Evolutionary conservation across 2,888 invertebrate species (phyloP).

Genomic region (Cephus runcator): DNA sequence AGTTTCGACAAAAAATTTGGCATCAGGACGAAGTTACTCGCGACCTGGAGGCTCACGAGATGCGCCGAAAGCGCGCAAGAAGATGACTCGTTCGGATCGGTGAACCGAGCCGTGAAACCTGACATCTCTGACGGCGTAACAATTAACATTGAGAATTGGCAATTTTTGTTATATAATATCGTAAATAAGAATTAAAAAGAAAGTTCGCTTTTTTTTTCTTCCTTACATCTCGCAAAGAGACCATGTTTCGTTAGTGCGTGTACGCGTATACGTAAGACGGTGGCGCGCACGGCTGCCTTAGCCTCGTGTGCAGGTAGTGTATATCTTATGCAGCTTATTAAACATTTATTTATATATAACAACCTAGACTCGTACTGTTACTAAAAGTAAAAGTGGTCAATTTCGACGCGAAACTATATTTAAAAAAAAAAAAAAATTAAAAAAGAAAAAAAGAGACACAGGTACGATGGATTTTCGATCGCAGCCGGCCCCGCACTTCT

Average conservation of each 20-base stretch:
- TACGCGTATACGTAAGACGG: constrained; percentile 11
- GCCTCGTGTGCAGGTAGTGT: constrained; percentile 39
- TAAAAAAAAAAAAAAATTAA: neutral
- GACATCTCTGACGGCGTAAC: neutral
- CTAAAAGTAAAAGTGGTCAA: constrained; percentile 43
- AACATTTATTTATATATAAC: constrained; percentile 41
- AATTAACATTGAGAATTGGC: neutral
- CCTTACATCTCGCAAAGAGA: neutral
- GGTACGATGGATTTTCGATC: constrained; percentile 48
- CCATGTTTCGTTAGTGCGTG: neutral
- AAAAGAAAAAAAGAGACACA: constrained; percentile 26
- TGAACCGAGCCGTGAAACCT: too few relatives aligned
- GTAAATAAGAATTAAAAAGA: constrained; percentile 25
- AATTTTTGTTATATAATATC: neutral
- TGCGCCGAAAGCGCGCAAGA: neutral
- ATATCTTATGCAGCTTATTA: constrained; percentile 42
- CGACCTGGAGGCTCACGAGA: constrained; percentile 27
- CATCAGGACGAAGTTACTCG: neutral
- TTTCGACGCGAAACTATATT: constrained; percentile 44
- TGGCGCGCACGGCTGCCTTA: constrained; percentile 26
- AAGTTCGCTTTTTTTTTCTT: constrained; percentile 27
- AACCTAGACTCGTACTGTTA: constrained; percentile 41
- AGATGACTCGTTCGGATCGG: neutral
- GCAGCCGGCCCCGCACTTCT: constrained; percentile 37
- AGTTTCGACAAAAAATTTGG: neutral